Evolutionary conservation across 2,888 invertebrate genomes (phyloP).

Genomic region (Leucophenga montana): DNA sequence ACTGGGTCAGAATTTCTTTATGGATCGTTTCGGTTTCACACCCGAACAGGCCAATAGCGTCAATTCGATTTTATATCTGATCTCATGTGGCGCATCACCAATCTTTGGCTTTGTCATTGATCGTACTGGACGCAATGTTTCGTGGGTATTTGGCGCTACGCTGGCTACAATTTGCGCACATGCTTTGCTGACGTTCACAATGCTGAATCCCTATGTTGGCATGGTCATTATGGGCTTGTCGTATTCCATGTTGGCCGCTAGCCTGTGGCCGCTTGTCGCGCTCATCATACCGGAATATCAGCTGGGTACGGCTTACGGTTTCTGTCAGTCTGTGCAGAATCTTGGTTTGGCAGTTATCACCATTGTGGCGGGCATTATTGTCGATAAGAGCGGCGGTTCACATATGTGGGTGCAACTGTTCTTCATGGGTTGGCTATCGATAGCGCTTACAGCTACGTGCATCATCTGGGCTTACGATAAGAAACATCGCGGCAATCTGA

Average conservation of each 20-base stretch:
- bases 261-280: slow-evolving; percentile 96
- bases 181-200: slow-evolving; percentile 78
- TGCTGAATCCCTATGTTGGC: slow-evolving; percentile 79
- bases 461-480: slow-evolving; percentile 83
- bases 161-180: slow-evolving; percentile 79
- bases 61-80: slow-evolving; percentile 87
- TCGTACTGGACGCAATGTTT: slow-evolving; percentile 89
- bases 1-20: slow-evolving; percentile 94
- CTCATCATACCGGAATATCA: slow-evolving; percentile 93
- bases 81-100: slow-evolving; percentile 90
- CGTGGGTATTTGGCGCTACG: slow-evolving; percentile 89
- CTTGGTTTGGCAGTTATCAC: slow-evolving; percentile 91
- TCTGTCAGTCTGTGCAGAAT: slow-evolving; percentile 97
- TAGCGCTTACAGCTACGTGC: slow-evolving; percentile 82
- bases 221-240: slow-evolving; percentile 87
- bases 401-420: slow-evolving; percentile 93
- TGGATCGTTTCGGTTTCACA: slow-evolving; percentile 83
- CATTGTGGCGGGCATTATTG: slow-evolving; percentile 88
- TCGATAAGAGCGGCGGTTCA: slow-evolving; percentile 81
- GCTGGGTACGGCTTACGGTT: slow-evolving; percentile 96
- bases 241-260: slow-evolving; percentile 94
- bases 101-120: slow-evolving; percentile 92
- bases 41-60: slow-evolving; percentile 86
- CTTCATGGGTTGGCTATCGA: slow-evolving; percentile 87
- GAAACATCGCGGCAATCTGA: slow-evolving; percentile 79